A percentile compares a stretch with the other conserved stretches of the same genome.
These are phyloP conservation scores for Drosophila anomalata DNA, from an alignment of 2,888 invertebrate species.

Conservation along the genomic window DNA sequence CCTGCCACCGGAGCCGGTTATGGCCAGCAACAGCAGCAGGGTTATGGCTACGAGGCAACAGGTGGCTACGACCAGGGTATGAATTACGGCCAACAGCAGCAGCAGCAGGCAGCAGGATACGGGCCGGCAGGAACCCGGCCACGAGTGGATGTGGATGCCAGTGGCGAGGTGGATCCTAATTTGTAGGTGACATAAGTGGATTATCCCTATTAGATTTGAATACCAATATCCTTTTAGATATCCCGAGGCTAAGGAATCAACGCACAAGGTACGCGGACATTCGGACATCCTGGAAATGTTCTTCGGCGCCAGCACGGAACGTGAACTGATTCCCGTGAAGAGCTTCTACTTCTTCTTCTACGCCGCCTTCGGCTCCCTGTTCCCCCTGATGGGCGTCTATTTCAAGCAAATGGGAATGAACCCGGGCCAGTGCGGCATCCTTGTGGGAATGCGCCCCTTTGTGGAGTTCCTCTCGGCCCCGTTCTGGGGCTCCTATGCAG, in stretches of 20 bases:
- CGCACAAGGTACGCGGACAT: conserved; percentile 94
- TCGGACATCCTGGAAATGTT: conserved; percentile 93
- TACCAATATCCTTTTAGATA: conserved; percentile 85
- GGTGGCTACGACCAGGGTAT: conserved; percentile 70
- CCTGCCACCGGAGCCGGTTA: conserved; percentile 63
- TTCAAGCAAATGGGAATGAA: conserved; percentile 99
- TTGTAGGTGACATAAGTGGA: conserved; percentile 85
- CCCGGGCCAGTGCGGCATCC: conserved; percentile 95
- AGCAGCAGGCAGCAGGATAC: conserved; percentile 68
- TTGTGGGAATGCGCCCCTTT: conserved; percentile 98
- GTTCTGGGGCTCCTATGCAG: conserved; percentile 98
- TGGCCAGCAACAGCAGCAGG: conserved; percentile 53
- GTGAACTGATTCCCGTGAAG: conserved; percentile 96
- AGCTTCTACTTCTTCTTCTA: conserved; percentile 99
- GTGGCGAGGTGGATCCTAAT: conserved; percentile 93
- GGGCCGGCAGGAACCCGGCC: conserved; percentile 85
- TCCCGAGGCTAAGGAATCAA: conserved; percentile 93
- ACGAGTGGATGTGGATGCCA: conserved; percentile 92
- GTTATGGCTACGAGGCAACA: conserved; percentile 74
- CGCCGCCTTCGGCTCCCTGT: conserved; percentile 98
- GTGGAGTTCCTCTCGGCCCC: conserved; percentile 98
- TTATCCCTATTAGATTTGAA: neutral
- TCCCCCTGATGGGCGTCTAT: conserved; percentile 99
- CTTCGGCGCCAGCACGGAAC: conserved; percentile 91
- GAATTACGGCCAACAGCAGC: conserved; percentile 63